A percentile compares a stretch with the other conserved stretches of the same genome.
Evolutionary conservation across 2,113 vertebrate genomes (phyloP).

Genomic region (Poeciliopsis retropinna): DNA sequence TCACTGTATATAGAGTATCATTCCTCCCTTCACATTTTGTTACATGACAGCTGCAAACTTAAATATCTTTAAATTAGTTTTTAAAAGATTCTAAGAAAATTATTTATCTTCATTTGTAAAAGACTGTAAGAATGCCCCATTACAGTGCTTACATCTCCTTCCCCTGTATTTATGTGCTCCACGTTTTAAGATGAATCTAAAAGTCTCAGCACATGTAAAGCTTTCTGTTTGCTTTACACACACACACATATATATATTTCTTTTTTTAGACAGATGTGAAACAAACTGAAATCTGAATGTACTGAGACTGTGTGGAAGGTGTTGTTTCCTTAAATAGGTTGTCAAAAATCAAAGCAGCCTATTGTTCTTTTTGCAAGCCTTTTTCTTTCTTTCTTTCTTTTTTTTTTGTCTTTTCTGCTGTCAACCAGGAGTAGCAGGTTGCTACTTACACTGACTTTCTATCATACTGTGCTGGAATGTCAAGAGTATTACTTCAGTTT

Average conservation of each 20-base stretch:
- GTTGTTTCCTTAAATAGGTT: constrained; percentile 33
- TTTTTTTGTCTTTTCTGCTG: constrained; percentile 8
- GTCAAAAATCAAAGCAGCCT: neutral
- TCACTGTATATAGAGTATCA: no score
- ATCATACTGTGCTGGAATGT: constrained; percentile 63
- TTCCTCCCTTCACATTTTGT: no score
- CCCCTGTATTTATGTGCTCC: neutral
- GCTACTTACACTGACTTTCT: constrained; percentile 42
- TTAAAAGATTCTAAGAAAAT: no score
- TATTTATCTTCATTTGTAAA: no score
- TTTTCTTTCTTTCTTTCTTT: neutral
- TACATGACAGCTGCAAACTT: no score
- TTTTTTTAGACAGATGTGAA: neutral
- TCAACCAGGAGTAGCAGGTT: constrained; percentile 33
- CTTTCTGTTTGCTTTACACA: neutral
- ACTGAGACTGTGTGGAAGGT: neutral
- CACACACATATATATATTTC: no score
- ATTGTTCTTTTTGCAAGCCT: constrained; percentile 2
- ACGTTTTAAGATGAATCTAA: neutral
- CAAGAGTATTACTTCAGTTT: constrained; percentile 57
- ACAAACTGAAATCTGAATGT: neutral
- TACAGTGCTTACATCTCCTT: no score
- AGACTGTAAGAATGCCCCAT: no score
- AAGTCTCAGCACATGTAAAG: neutral
- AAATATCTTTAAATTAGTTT: no score